A percentile compares a stretch with the other conserved stretches of the same genome.
Conservation (phyloP, 1,140 invertebrate genomes). For the Diploscapter pachys region DNA sequence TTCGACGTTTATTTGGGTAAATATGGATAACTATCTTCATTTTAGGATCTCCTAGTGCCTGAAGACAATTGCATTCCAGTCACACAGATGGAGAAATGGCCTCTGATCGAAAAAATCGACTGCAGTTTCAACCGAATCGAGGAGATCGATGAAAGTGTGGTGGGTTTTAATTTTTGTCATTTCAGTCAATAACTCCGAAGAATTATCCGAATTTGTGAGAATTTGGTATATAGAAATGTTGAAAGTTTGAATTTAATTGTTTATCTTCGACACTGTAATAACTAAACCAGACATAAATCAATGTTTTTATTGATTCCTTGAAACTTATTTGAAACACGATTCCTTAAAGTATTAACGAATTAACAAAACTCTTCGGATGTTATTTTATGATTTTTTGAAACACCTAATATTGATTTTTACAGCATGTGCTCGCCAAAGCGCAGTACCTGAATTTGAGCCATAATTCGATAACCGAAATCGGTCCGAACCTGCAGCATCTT, state of each 20-base stretch:
- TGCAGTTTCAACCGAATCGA: slow-evolving; percentile 76
- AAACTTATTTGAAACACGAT: no score
- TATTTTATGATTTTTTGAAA: no score
- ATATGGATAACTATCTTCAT: background rate
- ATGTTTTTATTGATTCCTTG: slow-evolving; percentile 24
- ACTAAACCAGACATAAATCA: background rate
- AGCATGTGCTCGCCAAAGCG: slow-evolving; percentile 73
- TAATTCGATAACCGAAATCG: slow-evolving; percentile 72
- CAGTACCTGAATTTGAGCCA: slow-evolving; percentile 71
- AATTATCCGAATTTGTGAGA: no score
- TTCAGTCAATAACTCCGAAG: no score
- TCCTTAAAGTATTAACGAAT: no score
- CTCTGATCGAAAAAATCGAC: slow-evolving; percentile 69
- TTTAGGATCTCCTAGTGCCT: slow-evolving; percentile 44
- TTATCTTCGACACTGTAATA: no score
- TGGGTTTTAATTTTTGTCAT: no score
- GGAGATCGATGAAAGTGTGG: slow-evolving; percentile 74
- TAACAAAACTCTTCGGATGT: no score
- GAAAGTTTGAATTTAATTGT: no score
- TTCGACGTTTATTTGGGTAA: no score
- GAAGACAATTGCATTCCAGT: slow-evolving; percentile 56
- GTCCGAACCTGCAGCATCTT: slow-evolving; percentile 73
- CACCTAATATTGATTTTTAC: background rate
- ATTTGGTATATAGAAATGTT: no score
- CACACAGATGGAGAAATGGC: slow-evolving; percentile 63